A percentile compares a stretch with the other conserved stretches of the same genome.
phyloP scores from a whole-genome alignment of 2,797 vertebrate species.

The Crypturellus tataupa region DNA sequence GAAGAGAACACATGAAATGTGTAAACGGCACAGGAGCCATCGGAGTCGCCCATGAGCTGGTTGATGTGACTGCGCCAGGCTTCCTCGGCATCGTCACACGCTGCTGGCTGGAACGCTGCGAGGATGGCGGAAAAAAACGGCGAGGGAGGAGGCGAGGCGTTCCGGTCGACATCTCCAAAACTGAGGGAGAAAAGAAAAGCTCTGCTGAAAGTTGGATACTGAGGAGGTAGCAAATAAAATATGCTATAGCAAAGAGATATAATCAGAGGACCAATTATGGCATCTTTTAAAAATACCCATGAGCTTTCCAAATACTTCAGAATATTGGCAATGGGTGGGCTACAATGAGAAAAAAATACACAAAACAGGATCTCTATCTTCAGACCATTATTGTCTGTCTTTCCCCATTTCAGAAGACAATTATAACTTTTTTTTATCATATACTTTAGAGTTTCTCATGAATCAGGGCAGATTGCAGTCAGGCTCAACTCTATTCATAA shows the following conservation, averaged over 20 bases:
- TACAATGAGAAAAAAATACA: not conserved
- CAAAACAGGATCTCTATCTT: not conserved
- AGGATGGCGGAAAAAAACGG: constrained; percentile 98
- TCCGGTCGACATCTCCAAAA: constrained; percentile 89
- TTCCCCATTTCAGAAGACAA: not conserved
- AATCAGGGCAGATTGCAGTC: not conserved
- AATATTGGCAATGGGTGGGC: not conserved
- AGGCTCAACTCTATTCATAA: not conserved
- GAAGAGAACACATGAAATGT: constrained; percentile 98
- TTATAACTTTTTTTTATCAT: no score
- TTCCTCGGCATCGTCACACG: constrained; percentile 94
- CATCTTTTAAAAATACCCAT: not conserved
- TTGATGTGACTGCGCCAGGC: constrained; percentile 96
- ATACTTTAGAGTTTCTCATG: not conserved
- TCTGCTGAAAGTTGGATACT: not conserved
- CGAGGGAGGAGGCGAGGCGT: constrained; percentile 93
- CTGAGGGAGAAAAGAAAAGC: constrained; percentile 73
- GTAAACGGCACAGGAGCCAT: constrained; percentile 96
- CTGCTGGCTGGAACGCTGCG: constrained; percentile 93
- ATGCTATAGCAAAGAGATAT: not conserved
- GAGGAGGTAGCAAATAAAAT: not conserved
- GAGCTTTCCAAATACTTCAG: not conserved
- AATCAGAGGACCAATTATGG: not conserved
- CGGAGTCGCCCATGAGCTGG: constrained; percentile 94
- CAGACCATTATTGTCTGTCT: not conserved